Conservation (phyloP, 2,888 invertebrate species). For the Epistrophella euchroma region DNA sequence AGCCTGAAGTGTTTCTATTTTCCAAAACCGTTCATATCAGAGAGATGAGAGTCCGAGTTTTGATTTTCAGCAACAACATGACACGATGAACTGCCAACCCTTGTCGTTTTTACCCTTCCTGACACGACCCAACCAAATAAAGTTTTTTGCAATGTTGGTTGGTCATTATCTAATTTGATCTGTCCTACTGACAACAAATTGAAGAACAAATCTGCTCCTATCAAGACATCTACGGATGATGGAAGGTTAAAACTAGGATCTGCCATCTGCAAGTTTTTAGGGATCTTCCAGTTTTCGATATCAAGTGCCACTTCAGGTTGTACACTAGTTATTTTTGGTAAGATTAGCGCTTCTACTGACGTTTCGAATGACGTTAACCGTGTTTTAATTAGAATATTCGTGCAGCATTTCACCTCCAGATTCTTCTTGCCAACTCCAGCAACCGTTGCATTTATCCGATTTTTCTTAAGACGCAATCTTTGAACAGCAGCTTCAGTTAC, state of each 20-base stretch:
- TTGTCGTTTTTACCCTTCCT: conserved; percentile 8
- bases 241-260: background rate
- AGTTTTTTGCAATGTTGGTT: conserved; percentile 61
- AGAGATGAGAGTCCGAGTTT: too few relatives aligned
- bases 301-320: background rate
- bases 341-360: background rate
- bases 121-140: conserved; percentile 74
- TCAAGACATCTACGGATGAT: background rate
- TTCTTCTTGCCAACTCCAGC: too few relatives aligned
- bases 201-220: too few relatives aligned
- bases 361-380: background rate
- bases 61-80: too few relatives aligned
- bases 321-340: background rate
- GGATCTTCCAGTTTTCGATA: background rate
- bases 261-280: background rate
- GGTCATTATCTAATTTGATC: too few relatives aligned
- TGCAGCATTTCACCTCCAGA: background rate
- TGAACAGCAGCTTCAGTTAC: background rate
- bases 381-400: background rate
- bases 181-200: too few relatives aligned
- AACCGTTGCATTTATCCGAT: too few relatives aligned
- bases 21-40: too few relatives aligned
- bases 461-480: background rate
- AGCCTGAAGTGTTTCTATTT: too few relatives aligned
- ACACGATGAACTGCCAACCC: too few relatives aligned